Evolutionary conservation across 2,888 invertebrate species (phyloP), one percentile per base, ranked within the genome.

Genomic region (Amblyjoppa proteus): DNA sequence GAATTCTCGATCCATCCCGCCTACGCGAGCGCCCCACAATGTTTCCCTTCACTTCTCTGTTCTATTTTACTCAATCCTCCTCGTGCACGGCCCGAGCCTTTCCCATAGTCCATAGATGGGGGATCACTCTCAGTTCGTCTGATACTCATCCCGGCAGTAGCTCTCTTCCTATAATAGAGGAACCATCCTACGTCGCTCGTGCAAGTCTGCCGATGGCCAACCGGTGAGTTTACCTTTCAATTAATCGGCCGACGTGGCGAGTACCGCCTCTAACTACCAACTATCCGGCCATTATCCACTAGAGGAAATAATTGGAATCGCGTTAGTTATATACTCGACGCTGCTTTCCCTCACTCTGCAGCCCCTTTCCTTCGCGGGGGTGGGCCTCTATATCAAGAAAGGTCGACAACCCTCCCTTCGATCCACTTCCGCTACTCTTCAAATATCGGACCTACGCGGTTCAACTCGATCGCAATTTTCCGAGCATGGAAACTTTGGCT

Each of bases 211-310:
- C 90, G 90, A 91, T 89, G 89, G 89, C 88, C 91, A 90, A 89
- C 90, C 89, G 92, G 92, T 91, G 90, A 93, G 93, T 93, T 93
- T 93, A 93, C 93, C 92, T 93, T 93, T 92, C 93, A 93, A 92
- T 93, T 93, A 93, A 93, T 92, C 92, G 91, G 89, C 91, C 89
- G 89, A 91, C 90, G 90, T 90, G 86, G 87, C 31, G 75, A 85
- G 88, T 78, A 89, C 88, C 89, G 91, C 90, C 41, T 28, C 78
- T 91, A 91, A 92, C 92, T 91, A 90, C 92, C 91, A 92, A 92
- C 91, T 91, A 91, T 91, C 89, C 88, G 89, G 89, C 92, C 91
- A 92, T 93, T 92, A 93, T 93, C 92, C 90, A 91, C 91, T 91
- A 91, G 92, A 92, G 89, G 90, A 92, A 89, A 91, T 92, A 93